Conservation (phyloP, 2,113 vertebrate genomes). For the Hippolais icterina region DNA sequence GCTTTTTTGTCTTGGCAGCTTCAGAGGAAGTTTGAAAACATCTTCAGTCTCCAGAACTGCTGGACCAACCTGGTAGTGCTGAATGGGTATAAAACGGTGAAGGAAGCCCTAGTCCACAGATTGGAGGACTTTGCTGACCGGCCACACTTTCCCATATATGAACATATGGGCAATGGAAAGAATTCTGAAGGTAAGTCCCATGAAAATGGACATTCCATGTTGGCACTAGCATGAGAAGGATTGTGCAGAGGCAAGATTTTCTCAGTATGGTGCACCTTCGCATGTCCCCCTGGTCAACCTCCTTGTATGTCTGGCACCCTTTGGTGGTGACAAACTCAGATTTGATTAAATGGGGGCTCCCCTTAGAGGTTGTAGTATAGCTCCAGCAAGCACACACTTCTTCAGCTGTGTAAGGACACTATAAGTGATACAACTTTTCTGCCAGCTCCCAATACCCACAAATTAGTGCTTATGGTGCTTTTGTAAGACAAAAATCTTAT, state of each 20-base stretch:
- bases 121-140: conserved; percentile 69
- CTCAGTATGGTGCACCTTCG: not conserved
- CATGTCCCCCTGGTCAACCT: not conserved
- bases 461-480: not conserved
- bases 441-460: not conserved
- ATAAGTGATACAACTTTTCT: not conserved
- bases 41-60: conserved; percentile 68
- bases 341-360: not conserved
- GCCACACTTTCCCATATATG: not conserved
- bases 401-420: not conserved
- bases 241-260: not conserved
- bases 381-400: not conserved
- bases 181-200: conserved; percentile 49
- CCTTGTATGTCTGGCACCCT: not conserved
- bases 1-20: conserved; percentile 48
- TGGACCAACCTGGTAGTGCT: conserved; percentile 62
- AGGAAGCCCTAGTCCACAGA: conserved; percentile 62
- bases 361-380: not conserved
- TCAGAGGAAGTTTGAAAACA: conserved; percentile 58
- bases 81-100: conserved; percentile 53
- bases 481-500: not conserved
- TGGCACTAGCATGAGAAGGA: not conserved
- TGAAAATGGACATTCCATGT: not conserved
- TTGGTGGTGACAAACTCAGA: not conserved
- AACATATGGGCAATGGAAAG: not conserved